A percentile compares a stretch with the other conserved stretches of the same genome.
phyloP scores from a whole-genome alignment of 2,888 invertebrate species.

The Ectemnius cavifrons region DNA sequence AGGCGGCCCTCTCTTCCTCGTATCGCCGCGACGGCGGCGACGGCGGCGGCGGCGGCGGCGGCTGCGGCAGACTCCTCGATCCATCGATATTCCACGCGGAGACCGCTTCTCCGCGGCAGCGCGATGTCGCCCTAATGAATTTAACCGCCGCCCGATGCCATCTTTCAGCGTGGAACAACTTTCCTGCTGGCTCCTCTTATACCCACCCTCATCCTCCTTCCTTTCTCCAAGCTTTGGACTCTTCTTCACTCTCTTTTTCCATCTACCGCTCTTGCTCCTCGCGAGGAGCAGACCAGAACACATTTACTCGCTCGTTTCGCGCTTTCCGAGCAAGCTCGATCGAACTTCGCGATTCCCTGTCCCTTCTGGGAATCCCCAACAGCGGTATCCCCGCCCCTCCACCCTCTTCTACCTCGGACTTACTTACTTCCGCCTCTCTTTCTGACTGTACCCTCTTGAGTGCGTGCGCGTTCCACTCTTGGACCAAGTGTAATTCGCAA shows the following conservation, averaged over 20 bases:
- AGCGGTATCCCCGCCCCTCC: too few relatives aligned
- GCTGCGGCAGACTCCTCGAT: slow-evolving; percentile 13
- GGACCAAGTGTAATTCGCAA: too few relatives aligned
- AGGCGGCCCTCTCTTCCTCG: slow-evolving; percentile 6
- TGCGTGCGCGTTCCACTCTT: slow-evolving; percentile 10
- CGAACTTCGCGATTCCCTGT: background rate
- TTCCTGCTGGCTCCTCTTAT: slow-evolving; percentile 16
- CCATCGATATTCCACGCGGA: slow-evolving; percentile 64
- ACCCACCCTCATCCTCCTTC: background rate
- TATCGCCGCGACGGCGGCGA: background rate
- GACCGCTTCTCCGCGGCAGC: slow-evolving; percentile 39
- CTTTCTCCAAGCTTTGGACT: background rate
- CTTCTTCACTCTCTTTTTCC: too few relatives aligned
- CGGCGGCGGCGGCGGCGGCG: too few relatives aligned
- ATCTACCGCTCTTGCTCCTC: slow-evolving; percentile 1
- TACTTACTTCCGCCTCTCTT: slow-evolving; percentile 11
- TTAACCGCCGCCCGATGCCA: slow-evolving; percentile 56
- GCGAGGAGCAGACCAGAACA: background rate
- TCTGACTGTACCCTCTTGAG: background rate
- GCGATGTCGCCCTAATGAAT: slow-evolving; percentile 63
- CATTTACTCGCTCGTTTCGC: background rate
- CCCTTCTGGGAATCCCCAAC: background rate
- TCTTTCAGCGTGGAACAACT: slow-evolving; percentile 33
- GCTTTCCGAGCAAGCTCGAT: slow-evolving; percentile 1
- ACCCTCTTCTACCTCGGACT: too few relatives aligned